phyloP scores from a whole-genome alignment of 2,113 vertebrate species.

The Megaptera novaeangliae region DNA sequence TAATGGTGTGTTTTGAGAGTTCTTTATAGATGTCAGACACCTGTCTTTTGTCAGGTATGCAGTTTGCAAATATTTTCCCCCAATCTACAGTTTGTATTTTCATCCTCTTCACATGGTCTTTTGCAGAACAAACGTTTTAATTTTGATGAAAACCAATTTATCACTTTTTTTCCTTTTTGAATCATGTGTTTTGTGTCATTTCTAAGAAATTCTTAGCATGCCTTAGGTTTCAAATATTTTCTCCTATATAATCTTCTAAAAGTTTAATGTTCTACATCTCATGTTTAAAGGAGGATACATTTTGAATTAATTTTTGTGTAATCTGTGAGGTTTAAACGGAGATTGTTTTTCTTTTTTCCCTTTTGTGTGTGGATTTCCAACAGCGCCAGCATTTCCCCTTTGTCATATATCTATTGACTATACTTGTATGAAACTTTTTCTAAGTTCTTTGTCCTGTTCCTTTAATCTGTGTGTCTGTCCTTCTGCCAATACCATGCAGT shows the following conservation, averaged over 20 bases:
- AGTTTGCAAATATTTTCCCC: neutral
- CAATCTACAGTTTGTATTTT: too few species aligned
- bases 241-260: neutral
- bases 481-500: accelerated
- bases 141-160: neutral
- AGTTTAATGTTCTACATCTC: neutral
- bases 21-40: neutral
- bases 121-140: neutral
- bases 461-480: neutral
- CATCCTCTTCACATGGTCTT: neutral
- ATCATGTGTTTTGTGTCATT: neutral
- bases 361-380: neutral
- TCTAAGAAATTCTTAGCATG: neutral
- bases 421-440: accelerated
- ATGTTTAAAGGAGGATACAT: too few species aligned
- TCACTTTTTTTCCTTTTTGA: neutral
- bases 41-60: neutral
- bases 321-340: neutral
- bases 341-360: neutral
- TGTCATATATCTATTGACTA: accelerated
- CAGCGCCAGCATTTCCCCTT: neutral
- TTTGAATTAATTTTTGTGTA: neutral
- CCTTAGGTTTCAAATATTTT: neutral
- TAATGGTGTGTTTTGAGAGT: neutral
- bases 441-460: accelerated